Base-by-base conservation (phyloP, 2,888 invertebrate species). In the Cancer borealis region DNA sequence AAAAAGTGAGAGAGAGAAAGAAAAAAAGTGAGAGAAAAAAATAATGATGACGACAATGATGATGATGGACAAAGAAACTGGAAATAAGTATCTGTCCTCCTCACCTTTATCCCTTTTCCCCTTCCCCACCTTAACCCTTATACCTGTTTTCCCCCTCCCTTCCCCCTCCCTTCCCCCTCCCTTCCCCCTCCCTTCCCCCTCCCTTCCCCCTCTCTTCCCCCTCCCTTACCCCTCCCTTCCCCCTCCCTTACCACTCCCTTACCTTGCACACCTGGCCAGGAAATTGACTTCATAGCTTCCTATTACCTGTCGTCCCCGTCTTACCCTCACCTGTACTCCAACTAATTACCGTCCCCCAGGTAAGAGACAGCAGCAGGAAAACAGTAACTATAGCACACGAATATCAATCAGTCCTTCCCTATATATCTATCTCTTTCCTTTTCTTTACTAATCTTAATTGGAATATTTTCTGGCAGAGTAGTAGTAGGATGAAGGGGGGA, bases 1-100 rank as follows among this genome's bases (percentile, higher is more conserved):
- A 49, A 54, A 49, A 54, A 49, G 90, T 30, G 49, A 54, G 84
- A 92, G 84, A 84, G 92, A 66, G 73, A 87, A 88, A 92, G 92
- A 88, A 88, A 92, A 88, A 87, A 88, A 92, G 88, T 60, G 88
- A 84, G 88, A 88, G 26, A 88, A 21, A 88, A 21, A 21, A 6
- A n/a, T 66, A 6, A 66, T 66, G n/a, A 66, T 3, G 49, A 84
- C 14, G 30, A 45, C 17, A 21, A 54, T 73, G 73, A 73, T 30
- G 30, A 73, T 60, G 26, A 79, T 46, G 73, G n/a, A 73, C 66
- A 45, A 79, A 79, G 46, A 79, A 47, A 46, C 26, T 26, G 49
- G 46, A 45, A 17, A 79, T 10, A 45, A 17, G 79, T 47, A 84
- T 79, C 17, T 92, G 73, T 73, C 92, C 73, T 26, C 47, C 21